Conservation (phyloP, 2,888 invertebrate species). For the Oegoconia quadripuncta region DNA sequence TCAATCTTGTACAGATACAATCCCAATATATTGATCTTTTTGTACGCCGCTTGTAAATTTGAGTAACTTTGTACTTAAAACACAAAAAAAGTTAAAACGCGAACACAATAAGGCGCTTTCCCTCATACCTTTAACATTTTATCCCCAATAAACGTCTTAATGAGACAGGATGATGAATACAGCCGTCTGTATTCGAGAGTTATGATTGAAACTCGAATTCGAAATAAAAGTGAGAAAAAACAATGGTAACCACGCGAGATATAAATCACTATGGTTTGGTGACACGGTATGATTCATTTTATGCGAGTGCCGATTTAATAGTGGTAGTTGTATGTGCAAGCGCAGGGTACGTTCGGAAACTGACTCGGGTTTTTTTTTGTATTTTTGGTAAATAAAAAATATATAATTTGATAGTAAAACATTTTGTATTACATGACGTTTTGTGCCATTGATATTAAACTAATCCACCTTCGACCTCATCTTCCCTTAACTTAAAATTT, state of each 20-base stretch:
- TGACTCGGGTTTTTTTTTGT: no score
- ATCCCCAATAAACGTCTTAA: constrained; percentile 32
- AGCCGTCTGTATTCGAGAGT: constrained; percentile 14
- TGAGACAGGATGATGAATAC: constrained; percentile 38
- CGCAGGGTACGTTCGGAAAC: background rate
- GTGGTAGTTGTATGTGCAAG: constrained; percentile 19
- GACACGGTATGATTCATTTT: constrained; percentile 32
- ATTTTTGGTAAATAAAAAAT: no score
- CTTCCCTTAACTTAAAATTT: no score
- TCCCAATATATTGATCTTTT: no score
- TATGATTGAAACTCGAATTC: constrained; percentile 17
- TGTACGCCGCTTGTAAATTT: background rate
- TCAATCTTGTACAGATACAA: no score
- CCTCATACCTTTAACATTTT: constrained; percentile 19
- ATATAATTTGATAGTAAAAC: no score
- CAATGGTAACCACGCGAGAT: constrained; percentile 13
- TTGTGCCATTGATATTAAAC: background rate
- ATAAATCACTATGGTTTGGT: constrained; percentile 32
- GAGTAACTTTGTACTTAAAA: constrained; percentile 7
- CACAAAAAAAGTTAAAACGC: background rate
- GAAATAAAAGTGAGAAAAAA: constrained; percentile 28
- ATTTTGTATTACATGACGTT: background rate
- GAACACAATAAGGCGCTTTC: constrained; percentile 11
- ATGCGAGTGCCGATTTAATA: constrained; percentile 23
- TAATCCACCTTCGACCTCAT: no score